Conservation (phyloP, 2,888 invertebrate species). For the Pasiphila rectangulata region DNA sequence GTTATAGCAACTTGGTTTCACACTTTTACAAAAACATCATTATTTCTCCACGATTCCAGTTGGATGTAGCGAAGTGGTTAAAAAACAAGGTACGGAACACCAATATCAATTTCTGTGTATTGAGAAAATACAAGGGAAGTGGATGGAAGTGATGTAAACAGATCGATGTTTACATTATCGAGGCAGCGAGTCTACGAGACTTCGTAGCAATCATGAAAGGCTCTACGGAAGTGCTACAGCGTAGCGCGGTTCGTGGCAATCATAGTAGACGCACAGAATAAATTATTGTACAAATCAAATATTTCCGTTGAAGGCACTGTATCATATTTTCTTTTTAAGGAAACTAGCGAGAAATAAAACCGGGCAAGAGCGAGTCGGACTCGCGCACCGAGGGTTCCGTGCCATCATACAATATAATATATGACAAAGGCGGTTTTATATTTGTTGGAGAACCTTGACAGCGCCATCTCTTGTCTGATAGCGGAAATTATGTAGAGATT, state of each 20-base stretch:
- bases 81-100: neutral
- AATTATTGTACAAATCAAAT: too few species aligned
- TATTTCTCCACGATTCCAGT: neutral
- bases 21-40: neutral
- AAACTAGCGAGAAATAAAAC: too few species aligned
- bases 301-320: too few species aligned
- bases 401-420: too few species aligned
- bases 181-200: neutral
- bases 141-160: slow-evolving; percentile 1
- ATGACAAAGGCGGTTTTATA: too few species aligned
- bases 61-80: neutral
- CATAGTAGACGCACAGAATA: neutral
- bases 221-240: neutral
- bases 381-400: too few species aligned
- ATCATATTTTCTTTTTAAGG: too few species aligned
- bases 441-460: too few species aligned
- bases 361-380: too few species aligned
- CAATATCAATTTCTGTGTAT: slow-evolving; percentile 2
- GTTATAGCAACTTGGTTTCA: too few species aligned
- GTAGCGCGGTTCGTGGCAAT: neutral
- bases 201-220: neutral
- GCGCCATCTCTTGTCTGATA: too few species aligned
- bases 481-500: too few species aligned
- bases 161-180: neutral
- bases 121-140: slow-evolving; percentile 2